Conservation (phyloP, 2,888 invertebrate species). For the Argyra leucocephala region DNA sequence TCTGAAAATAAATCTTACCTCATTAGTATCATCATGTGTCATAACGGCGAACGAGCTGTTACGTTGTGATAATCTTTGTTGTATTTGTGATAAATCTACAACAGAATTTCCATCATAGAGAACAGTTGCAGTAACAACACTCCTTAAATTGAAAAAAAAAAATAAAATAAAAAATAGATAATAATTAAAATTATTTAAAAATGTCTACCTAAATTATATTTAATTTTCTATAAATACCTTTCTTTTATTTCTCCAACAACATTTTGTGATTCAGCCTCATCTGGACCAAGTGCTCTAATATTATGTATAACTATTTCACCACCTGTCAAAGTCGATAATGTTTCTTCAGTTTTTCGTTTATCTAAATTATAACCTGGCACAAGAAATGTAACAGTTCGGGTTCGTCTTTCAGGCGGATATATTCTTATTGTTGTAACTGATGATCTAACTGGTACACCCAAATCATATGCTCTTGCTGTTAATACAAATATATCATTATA, state of each 20-base stretch:
- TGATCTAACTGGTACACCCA: constrained; percentile 69
- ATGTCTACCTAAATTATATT: neutral
- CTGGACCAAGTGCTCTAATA: constrained; percentile 56
- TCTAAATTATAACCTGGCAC: constrained; percentile 70
- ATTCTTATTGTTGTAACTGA: constrained; percentile 65
- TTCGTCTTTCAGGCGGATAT: constrained; percentile 66
- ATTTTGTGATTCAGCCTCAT: constrained; percentile 50
- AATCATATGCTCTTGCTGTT: constrained; percentile 70
- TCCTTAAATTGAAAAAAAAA: constrained; percentile 45
- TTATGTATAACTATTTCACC: constrained; percentile 67
- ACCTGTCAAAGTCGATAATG: constrained; percentile 67
- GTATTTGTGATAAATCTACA: constrained; percentile 63
- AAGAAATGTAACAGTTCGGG: constrained; percentile 69
- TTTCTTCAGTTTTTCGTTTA: constrained; percentile 61
- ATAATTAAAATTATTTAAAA: neutral
- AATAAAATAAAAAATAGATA: constrained; percentile 6
- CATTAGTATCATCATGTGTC: constrained; percentile 34
- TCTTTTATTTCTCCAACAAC: constrained; percentile 49
- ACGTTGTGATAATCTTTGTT: constrained; percentile 50
- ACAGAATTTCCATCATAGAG: constrained; percentile 56
- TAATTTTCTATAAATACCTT: constrained; percentile 42
- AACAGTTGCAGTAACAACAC: constrained; percentile 63
- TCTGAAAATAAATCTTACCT: constrained; percentile 36
- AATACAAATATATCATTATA: constrained; percentile 50
- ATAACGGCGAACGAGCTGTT: constrained; percentile 40